Evolutionary conservation across 2,797 vertebrate species (phyloP).

Genomic region (Brotogeris chrysoptera): DNA sequence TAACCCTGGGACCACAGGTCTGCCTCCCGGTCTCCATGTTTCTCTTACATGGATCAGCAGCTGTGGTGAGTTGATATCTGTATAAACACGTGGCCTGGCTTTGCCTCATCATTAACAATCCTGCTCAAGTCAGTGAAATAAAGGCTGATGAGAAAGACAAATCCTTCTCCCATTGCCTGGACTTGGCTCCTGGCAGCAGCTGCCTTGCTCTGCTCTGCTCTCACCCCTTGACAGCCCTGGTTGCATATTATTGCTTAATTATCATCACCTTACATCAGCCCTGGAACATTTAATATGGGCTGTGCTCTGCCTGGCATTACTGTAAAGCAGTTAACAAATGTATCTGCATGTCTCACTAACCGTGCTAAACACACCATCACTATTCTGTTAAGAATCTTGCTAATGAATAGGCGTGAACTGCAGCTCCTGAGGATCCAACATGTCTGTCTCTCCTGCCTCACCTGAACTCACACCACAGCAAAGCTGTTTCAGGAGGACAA

Average conservation of each 20-base stretch:
- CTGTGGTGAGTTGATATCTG: not conserved
- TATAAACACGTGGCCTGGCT: not conserved
- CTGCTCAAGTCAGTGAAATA: not conserved
- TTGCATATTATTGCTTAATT: conserved; percentile 52
- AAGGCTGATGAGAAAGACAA: not conserved
- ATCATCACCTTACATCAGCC: conserved; percentile 11
- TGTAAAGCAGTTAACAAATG: conserved; percentile 33
- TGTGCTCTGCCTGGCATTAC: not conserved
- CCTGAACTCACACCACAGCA: not conserved
- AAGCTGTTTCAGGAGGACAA: not conserved
- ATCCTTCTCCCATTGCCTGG: not conserved
- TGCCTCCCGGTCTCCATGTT: not conserved
- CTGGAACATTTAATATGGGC: not conserved
- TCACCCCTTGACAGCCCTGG: conserved; percentile 18
- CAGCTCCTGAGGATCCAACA: not conserved
- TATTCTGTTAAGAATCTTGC: not conserved
- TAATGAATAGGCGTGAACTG: not conserved
- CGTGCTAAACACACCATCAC: conserved; percentile 3
- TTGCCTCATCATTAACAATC: not conserved
- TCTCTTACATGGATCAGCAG: not conserved
- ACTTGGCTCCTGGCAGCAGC: not conserved
- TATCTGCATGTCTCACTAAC: conserved; percentile 30
- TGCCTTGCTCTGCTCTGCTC: not conserved
- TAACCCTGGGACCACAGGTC: not conserved
- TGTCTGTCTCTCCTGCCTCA: not conserved